Conservation (phyloP, 2,888 invertebrate genomes). For the Stomorhina lunata region DNA sequence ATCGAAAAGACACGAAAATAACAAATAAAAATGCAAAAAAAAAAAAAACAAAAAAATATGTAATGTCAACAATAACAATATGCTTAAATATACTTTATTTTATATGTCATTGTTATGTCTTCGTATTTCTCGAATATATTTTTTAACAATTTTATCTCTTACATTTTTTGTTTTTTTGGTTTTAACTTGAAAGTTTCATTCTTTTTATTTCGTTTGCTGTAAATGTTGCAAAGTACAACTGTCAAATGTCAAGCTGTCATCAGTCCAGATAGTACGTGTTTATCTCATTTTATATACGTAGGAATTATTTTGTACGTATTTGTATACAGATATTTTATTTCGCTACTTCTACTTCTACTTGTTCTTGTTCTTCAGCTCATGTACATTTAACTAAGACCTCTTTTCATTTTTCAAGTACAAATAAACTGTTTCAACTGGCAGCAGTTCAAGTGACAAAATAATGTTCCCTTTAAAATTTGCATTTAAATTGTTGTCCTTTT, state of each 20-base stretch:
- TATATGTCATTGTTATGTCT: conserved; percentile 54
- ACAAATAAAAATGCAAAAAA: too few species aligned
- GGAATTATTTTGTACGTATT: too few species aligned
- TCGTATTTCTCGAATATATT: conserved; percentile 8
- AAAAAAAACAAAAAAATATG: conserved; percentile 2
- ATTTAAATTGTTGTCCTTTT: neutral
- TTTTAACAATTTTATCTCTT: conserved; percentile 55
- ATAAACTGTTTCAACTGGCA: neutral
- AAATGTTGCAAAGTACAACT: conserved; percentile 61
- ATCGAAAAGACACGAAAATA: too few species aligned
- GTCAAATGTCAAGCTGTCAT: conserved; percentile 63
- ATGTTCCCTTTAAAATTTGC: conserved; percentile 4
- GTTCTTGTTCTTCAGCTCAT: too few species aligned
- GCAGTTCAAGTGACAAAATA: neutral
- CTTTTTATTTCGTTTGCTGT: conserved; percentile 19
- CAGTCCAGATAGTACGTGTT: conserved; percentile 64
- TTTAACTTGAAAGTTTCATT: neutral
- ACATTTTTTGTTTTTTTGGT: neutral
- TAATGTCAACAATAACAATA: conserved; percentile 57
- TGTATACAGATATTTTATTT: neutral
- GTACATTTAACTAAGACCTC: neutral
- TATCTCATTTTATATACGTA: conserved; percentile 56
- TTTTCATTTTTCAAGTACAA: neutral
- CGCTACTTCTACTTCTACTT: neutral
- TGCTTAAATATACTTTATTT: conserved; percentile 54